These are phyloP conservation scores for Drosophila melanica DNA, from an alignment of 1,140 invertebrate genomes.

Conservation along the genomic window DNA sequence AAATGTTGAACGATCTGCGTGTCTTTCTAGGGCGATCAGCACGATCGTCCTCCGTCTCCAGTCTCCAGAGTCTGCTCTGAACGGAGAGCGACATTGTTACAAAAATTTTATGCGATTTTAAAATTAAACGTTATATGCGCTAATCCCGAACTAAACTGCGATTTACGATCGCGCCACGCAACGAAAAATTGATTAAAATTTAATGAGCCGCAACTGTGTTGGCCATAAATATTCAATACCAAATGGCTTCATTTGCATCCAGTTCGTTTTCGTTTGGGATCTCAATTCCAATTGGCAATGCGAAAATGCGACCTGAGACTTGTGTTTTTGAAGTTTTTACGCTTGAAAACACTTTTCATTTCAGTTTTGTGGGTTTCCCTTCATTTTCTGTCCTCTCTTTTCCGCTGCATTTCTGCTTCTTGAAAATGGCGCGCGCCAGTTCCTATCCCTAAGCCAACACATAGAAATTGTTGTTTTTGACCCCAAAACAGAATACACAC, in stretches of 20 bases:
- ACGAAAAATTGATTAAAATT: slow-evolving; percentile 79
- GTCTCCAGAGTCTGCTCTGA: no score
- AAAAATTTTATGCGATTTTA: slow-evolving; percentile 81
- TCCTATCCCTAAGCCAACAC: slow-evolving; percentile 7
- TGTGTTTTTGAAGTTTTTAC: slow-evolving; percentile 14
- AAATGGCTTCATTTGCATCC: slow-evolving; percentile 78
- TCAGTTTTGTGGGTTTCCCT: slow-evolving; percentile 40
- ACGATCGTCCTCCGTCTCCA: slow-evolving; percentile 24
- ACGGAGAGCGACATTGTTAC: slow-evolving; percentile 67
- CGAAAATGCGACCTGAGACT: background rate
- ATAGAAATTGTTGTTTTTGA: slow-evolving; percentile 35
- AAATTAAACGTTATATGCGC: slow-evolving; percentile 83
- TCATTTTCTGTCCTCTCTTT: background rate
- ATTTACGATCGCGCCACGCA: slow-evolving; percentile 62
- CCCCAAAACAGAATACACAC: slow-evolving; percentile 41
- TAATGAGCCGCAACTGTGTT: slow-evolving; percentile 73
- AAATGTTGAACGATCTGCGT: slow-evolving; percentile 56
- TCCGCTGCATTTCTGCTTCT: background rate
- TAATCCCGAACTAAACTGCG: slow-evolving; percentile 78
- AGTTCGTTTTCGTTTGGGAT: slow-evolving; percentile 1
- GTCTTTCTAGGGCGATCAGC: slow-evolving; percentile 13
- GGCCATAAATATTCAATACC: slow-evolving; percentile 65
- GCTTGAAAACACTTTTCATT: slow-evolving; percentile 71
- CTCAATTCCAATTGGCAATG: background rate
- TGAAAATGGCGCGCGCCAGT: slow-evolving; percentile 47